Percentiles rank a stretch among this genome's conserved stretches.
Evolutionary conservation across 2,113 vertebrate species (phyloP).

Genomic region (Corvus cornix): DNA sequence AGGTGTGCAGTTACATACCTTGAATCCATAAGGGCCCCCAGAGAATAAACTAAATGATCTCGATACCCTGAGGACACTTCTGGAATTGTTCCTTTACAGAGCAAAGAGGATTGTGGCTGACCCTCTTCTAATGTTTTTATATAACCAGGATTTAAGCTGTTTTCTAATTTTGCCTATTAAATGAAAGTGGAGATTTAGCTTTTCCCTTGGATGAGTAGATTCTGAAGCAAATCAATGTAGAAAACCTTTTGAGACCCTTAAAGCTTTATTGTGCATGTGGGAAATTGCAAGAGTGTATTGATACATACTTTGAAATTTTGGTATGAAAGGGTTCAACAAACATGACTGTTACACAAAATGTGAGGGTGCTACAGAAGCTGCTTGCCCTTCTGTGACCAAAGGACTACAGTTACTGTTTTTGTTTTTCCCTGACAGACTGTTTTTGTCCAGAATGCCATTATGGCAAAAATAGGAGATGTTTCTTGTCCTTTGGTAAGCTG

Average conservation of each 20-base stretch:
- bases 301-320: background rate
- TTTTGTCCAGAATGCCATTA: background rate
- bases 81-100: background rate
- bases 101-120: constrained; percentile 27
- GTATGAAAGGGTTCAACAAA: background rate
- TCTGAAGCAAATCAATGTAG: background rate
- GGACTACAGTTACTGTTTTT: background rate
- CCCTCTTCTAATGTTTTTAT: background rate
- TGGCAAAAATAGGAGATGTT: background rate
- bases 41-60: background rate
- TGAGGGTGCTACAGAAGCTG: background rate
- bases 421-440: background rate
- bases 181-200: background rate
- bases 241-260: background rate
- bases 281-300: background rate
- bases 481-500: background rate
- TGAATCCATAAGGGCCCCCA: background rate
- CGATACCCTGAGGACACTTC: background rate
- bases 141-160: constrained; percentile 1
- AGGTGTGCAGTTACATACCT: background rate
- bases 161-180: constrained; percentile 27
- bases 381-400: background rate
- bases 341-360: background rate
- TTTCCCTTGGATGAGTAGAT: background rate
- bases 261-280: background rate